These are phyloP conservation scores for Bufo gargarizans DNA, from an alignment of 2,113 vertebrate genomes.

Conservation along the genomic window DNA sequence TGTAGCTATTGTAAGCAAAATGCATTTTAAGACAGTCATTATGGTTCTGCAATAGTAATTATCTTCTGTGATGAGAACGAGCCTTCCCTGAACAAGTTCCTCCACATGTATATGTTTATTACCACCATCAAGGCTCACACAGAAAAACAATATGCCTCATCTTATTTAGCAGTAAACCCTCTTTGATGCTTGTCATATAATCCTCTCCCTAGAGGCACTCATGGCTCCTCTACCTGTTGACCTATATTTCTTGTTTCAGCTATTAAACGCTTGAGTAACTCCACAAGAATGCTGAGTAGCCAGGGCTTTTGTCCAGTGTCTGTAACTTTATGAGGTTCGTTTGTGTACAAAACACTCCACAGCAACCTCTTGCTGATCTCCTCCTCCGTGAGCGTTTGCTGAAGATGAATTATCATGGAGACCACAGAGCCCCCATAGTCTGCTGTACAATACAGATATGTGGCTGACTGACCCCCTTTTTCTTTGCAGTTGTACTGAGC, in stretches of 20 bases:
- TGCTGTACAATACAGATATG: not conserved
- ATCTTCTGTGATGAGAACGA: not conserved
- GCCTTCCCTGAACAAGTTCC: not conserved
- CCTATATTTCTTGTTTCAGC: slow-evolving; percentile 36
- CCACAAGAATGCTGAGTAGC: not conserved
- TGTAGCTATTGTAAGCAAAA: not conserved
- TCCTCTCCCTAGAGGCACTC: not conserved
- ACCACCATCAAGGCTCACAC: not conserved
- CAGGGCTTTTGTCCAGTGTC: slow-evolving; percentile 1
- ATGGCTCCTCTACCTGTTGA: slow-evolving; percentile 18
- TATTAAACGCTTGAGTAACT: slow-evolving; percentile 15
- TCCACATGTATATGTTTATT: not conserved
- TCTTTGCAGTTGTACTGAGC: too few species aligned
- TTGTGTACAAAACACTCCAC: slow-evolving; percentile 20
- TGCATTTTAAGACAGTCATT: not conserved
- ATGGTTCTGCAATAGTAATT: not conserved
- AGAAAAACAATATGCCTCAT: slow-evolving; percentile 13
- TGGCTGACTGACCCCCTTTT: too few species aligned
- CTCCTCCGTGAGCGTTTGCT: not conserved
- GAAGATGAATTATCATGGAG: not conserved
- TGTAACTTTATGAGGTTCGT: not conserved
- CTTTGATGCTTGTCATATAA: slow-evolving; percentile 18
- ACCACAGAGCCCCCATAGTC: not conserved
- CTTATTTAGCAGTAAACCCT: slow-evolving; percentile 10
- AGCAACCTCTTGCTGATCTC: slow-evolving; percentile 23